Evolutionary conservation across 2,113 vertebrate species (phyloP), one percentile per base, ranked within the genome.

Genomic region (Cisticola juncidis): DNA sequence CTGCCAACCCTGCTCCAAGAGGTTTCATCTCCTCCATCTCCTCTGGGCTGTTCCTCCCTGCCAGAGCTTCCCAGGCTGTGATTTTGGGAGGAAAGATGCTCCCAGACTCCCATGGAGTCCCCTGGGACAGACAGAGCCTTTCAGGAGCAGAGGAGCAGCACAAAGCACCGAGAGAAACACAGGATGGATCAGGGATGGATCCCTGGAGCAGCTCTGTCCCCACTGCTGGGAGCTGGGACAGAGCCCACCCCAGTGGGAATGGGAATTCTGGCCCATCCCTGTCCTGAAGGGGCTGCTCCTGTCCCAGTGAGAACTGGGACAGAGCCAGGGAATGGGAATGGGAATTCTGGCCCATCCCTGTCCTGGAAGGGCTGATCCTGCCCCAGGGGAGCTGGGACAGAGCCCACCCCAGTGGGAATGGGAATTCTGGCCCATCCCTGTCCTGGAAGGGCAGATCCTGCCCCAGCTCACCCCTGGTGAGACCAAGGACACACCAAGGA

Each of bases 321-420:
- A n/a, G n/a, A n/a, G n/a, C n/a, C n/a, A n/a, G n/a, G n/a, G n/a
- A n/a, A n/a, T n/a, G n/a, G n/a, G n/a, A n/a, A n/a, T n/a, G n/a
- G n/a, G n/a, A n/a, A n/a, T n/a, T n/a, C n/a, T n/a, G n/a, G n/a
- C n/a, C n/a, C n/a, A n/a, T n/a, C n/a, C n/a, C n/a, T n/a, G n/a
- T n/a, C n/a, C n/a, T n/a, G n/a, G n/a, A n/a, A n/a, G n/a, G n/a
- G n/a, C n/a, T n/a, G n/a, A n/a, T n/a, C n/a, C n/a, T n/a, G n/a
- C n/a, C n/a, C n/a, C n/a, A n/a, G n/a, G 11, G 51, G 12, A 68
- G 23, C 15, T 7, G 9, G 40, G 53, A 28, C 85, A 72, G 28
- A 62, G 47, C 64, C 56, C 4, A 1, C 4, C 2, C 11, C 0
- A 0, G 10, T 3, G 21, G 5, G 0, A 28, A 22, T 14, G 13